Base-by-base conservation (phyloP, 2,888 invertebrate genomes). In the Metopia argyrocephala region DNA sequence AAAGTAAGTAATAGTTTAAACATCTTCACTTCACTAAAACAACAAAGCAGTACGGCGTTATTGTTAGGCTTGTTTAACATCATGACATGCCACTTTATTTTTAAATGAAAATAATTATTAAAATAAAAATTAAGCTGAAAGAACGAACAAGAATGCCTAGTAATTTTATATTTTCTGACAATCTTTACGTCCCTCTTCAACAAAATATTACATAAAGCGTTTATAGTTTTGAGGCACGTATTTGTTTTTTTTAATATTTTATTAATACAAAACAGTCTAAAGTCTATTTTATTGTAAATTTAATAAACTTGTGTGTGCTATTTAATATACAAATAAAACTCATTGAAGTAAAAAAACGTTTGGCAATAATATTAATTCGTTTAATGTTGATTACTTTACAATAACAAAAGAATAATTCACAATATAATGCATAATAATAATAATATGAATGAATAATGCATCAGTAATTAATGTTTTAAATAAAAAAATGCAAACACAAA, bases 281-380 rank as follows among this genome's bases (percentile, higher is more conserved):
- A n/a, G n/a, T n/a, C n/a, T n/a, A n/a, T n/a, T n/a, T n/a, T n/a
- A 68, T 61, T 76, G 68, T 66, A 66, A 52, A 66, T 52, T 52
- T 52, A 68, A 68, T 68, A 59, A 75, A 68, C 15, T 74, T 76
- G 20, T 54, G 28, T 38, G 38, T 38, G 0, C 15, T 38, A 15
- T 38, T 7, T 54, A 62, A 68, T 62, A 46, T 20, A 62, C 54
- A 56, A 68, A 59, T 28, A 45, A 68, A 62, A 68, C 27, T 18
- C 59, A 18, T 7, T 75, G 52, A 76, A 76, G 54, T 31, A 46
- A 28, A 61, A 76, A 68, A 54, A 45, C 46, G 12, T 38, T 61
- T 62, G 68, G n/a, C n/a, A n/a, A n/a, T n/a, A 28, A 76, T 54
- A 68, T 54, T 54, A 23, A 66, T 78, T 66, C 65, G 15, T 38